Percentiles rank a stretch among this genome's conserved stretches.
These are phyloP conservation scores for Galaxias olidus DNA, from an alignment of 2,797 vertebrate species.

Conservation along the genomic window DNA sequence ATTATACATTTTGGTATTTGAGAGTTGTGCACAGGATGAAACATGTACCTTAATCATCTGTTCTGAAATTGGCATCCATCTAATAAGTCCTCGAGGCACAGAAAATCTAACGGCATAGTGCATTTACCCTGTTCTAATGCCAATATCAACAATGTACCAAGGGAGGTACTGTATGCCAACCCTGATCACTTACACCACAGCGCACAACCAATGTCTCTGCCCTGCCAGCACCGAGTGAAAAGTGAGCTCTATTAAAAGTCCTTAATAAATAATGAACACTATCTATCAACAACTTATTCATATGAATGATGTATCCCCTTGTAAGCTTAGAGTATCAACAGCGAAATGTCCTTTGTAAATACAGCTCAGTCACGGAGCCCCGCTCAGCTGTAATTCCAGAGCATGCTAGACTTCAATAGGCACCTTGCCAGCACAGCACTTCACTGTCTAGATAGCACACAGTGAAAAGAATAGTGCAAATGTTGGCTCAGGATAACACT, in stretches of 20 bases:
- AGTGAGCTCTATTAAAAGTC: slow-evolving; percentile 66
- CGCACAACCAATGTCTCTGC: slow-evolving; percentile 33
- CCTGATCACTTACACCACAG: slow-evolving; percentile 41
- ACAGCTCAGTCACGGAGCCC: slow-evolving; percentile 64
- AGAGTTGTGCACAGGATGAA: background rate
- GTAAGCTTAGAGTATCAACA: slow-evolving; percentile 64
- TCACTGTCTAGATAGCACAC: slow-evolving; percentile 46
- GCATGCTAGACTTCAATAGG: slow-evolving; percentile 48
- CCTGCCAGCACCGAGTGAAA: slow-evolving; percentile 50
- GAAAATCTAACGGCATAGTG: slow-evolving; percentile 15
- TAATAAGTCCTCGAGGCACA: background rate
- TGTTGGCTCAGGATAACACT: slow-evolving; percentile 52
- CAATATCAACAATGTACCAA: slow-evolving; percentile 34
- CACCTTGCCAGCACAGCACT: slow-evolving; percentile 61
- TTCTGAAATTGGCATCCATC: background rate
- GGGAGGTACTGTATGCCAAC: slow-evolving; percentile 7
- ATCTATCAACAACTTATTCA: slow-evolving; percentile 65
- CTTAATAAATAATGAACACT: slow-evolving; percentile 69
- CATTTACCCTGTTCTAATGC: slow-evolving; percentile 26
- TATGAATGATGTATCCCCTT: slow-evolving; percentile 68
- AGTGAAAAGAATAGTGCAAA: slow-evolving; percentile 30
- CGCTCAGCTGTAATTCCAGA: slow-evolving; percentile 65
- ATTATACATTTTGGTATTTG: background rate
- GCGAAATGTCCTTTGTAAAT: slow-evolving; percentile 69
- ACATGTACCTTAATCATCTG: background rate